Percentiles rank a stretch among this genome's conserved stretches.
Conservation (phyloP, 2,113 vertebrate species). For the Ornithorhynchus anatinus region DNA sequence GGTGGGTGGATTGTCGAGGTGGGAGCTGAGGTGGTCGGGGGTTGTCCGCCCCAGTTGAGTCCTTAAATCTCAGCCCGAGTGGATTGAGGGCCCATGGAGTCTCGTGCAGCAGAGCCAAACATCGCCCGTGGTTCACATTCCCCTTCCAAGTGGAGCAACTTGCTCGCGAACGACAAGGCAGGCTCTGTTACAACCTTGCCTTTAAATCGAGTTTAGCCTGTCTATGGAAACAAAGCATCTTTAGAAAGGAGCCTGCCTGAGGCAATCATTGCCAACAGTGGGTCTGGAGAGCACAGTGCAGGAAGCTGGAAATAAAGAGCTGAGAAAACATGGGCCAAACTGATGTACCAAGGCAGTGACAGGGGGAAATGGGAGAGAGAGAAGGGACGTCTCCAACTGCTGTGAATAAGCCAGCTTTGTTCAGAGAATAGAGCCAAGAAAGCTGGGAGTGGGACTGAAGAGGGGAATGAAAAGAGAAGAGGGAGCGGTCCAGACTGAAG, state of each 20-base stretch:
- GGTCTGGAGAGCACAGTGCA: not conserved
- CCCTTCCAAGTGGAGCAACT: not conserved
- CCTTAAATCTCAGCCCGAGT: slow-evolving; percentile 14
- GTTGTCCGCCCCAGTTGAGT: slow-evolving; percentile 5
- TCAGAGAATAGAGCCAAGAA: too few relatives aligned
- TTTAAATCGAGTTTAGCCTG: not conserved
- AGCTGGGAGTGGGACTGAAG: too few relatives aligned
- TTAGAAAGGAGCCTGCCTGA: not conserved
- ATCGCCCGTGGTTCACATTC: not conserved
- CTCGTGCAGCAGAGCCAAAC: not conserved
- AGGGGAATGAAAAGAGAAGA: too few relatives aligned
- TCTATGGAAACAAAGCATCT: not conserved
- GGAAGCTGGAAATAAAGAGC: not conserved
- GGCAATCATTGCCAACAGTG: not conserved
- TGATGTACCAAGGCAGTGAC: not conserved
- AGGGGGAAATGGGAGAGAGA: too few relatives aligned
- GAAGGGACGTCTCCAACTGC: too few relatives aligned
- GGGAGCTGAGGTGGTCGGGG: slow-evolving; percentile 1
- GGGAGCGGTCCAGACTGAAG: too few relatives aligned
- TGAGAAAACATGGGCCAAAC: not conserved
- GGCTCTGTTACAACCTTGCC: not conserved
- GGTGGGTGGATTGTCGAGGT: slow-evolving; percentile 5
- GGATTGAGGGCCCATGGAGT: not conserved
- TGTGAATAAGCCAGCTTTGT: too few relatives aligned
- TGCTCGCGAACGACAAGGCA: not conserved